phyloP scores from a whole-genome alignment of 1,140 invertebrate genomes.

The Lanistes nyassanus region DNA sequence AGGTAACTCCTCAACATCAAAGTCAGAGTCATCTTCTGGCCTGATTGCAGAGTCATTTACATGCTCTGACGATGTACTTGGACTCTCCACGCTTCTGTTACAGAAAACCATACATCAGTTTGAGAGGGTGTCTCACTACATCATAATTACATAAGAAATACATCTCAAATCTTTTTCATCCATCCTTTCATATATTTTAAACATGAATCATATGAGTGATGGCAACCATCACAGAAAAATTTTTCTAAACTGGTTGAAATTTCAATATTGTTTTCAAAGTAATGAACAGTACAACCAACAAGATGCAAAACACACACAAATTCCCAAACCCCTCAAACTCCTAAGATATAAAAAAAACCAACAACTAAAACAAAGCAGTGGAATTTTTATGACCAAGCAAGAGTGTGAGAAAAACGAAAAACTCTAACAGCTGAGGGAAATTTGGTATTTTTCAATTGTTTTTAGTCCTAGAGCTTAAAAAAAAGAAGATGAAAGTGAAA shows the following conservation, averaged over 20 bases:
- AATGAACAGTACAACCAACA: no score
- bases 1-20: slow-evolving; percentile 80
- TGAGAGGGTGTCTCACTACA: background rate
- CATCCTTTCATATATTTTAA: background rate
- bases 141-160: background rate
- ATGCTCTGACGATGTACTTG: slow-evolving; percentile 71
- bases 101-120: background rate
- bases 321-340: no score
- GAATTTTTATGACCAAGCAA: background rate
- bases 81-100: slow-evolving; percentile 73
- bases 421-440: background rate
- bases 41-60: slow-evolving; percentile 61
- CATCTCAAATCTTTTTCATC: background rate
- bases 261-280: no score
- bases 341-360: no score
- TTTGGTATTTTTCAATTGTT: background rate
- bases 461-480: background rate
- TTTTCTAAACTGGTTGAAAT: no score
- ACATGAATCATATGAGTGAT: background rate
- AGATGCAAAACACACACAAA: no score
- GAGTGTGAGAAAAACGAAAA: background rate
- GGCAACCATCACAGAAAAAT: background rate
- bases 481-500: background rate
- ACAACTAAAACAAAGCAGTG: no score
- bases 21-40: slow-evolving; percentile 78